Conservation (phyloP, 2,797 vertebrate species). For the Sebastiscus albofasciatus region DNA sequence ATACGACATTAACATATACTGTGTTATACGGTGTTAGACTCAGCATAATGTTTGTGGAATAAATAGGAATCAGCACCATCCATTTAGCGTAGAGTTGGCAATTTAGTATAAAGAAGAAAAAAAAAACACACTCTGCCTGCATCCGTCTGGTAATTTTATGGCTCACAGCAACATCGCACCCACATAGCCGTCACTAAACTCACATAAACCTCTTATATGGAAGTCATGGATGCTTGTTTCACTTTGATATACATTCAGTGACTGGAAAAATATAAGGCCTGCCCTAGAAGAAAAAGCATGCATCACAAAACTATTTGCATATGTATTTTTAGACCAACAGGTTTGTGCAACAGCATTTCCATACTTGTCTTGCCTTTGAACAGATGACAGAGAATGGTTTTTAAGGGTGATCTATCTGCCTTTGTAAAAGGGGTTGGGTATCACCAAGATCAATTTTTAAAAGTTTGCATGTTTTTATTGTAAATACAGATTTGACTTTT, state of each 20-base stretch:
- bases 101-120: background rate
- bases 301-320: constrained; percentile 3
- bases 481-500: background rate
- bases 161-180: background rate
- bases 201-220: constrained; percentile 5
- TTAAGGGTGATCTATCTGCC: background rate
- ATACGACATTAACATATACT: background rate
- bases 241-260: constrained; percentile 17
- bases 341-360: background rate
- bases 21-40: background rate
- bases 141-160: background rate
- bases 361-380: background rate
- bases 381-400: background rate
- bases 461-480: background rate
- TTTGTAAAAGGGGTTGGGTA: background rate
- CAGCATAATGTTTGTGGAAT: background rate
- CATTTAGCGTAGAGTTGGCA: background rate
- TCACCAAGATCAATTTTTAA: background rate
- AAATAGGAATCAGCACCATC: background rate
- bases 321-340: background rate
- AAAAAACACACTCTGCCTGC: background rate
- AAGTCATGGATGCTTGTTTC: constrained; percentile 17
- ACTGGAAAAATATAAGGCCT: constrained; percentile 6
- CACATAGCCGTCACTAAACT: background rate
- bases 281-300: background rate